Evolutionary conservation across 2,888 invertebrate genomes (phyloP).

Genomic region (Amblyjoppa proteus): DNA sequence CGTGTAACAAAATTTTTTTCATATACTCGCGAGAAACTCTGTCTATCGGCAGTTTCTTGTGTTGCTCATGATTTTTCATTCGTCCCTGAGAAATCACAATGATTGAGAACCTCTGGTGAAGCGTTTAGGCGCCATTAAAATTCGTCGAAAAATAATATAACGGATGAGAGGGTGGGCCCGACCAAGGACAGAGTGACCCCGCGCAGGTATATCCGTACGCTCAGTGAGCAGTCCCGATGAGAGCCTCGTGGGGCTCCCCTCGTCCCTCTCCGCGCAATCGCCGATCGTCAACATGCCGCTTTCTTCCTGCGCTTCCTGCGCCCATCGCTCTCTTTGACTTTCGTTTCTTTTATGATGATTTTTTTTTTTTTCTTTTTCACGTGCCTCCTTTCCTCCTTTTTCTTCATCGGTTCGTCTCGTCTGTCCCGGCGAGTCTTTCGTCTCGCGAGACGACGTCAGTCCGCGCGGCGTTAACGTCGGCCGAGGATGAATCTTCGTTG

Average conservation of each 20-base stretch:
- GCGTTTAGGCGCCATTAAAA: constrained; percentile 78
- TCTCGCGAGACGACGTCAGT: constrained; percentile 14
- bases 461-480: neutral
- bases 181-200: constrained; percentile 66
- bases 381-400: constrained; percentile 10
- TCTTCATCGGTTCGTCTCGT: constrained; percentile 23
- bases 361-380: neutral
- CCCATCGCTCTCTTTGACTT: constrained; percentile 9
- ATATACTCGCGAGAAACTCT: neutral
- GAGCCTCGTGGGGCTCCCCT: constrained; percentile 38
- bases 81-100: neutral
- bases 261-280: neutral
- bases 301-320: neutral
- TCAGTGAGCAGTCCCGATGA: constrained; percentile 25
- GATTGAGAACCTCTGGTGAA: constrained; percentile 48
- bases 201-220: constrained; percentile 66
- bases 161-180: constrained; percentile 73
- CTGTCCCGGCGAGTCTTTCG: constrained; percentile 9
- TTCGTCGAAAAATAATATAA: constrained; percentile 80
- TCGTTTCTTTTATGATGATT: constrained; percentile 24
- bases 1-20: neutral
- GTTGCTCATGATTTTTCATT: neutral
- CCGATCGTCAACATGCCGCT: neutral
- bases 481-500: neutral
- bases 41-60: neutral